Percentiles rank a stretch among this genome's conserved stretches.
Evolutionary conservation across 2,797 vertebrate species (phyloP).

Genomic region (Oreochromis mossambicus): DNA sequence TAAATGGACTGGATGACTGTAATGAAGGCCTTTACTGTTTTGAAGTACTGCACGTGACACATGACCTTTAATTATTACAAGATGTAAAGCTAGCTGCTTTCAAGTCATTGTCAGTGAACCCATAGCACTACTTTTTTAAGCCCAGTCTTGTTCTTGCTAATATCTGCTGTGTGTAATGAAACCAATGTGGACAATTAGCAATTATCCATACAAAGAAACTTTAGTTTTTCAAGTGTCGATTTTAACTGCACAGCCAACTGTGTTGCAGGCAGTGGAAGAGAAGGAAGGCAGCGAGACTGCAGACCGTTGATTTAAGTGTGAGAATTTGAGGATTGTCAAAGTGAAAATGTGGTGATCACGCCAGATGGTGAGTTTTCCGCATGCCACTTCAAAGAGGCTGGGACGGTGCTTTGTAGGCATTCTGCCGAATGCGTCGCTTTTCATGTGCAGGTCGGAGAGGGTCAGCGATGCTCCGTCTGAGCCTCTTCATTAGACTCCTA

Average conservation of each 20-base stretch:
- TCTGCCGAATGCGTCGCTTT: constrained; percentile 58
- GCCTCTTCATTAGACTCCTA: constrained; percentile 62
- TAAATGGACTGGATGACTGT: neutral
- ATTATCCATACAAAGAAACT: neutral
- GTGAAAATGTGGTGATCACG: constrained; percentile 51
- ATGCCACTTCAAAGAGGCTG: constrained; percentile 63
- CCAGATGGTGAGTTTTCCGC: constrained; percentile 64
- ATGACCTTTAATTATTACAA: neutral
- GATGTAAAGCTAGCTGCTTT: neutral
- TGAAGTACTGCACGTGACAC: neutral
- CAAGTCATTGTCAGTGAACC: neutral
- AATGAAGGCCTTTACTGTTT: neutral
- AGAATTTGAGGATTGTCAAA: constrained; percentile 54
- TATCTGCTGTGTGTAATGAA: neutral
- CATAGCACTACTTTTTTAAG: neutral
- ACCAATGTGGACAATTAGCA: neutral
- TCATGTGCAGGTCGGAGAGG: constrained; percentile 58
- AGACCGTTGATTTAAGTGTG: constrained; percentile 13
- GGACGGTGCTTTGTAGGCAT: constrained; percentile 63
- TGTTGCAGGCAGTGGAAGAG: neutral
- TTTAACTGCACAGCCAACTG: neutral
- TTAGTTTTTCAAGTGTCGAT: neutral
- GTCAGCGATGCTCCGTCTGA: constrained; percentile 54
- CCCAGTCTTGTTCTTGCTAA: neutral
- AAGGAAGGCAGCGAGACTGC: neutral